Evolutionary conservation across 2,797 vertebrate species (phyloP).

Genomic region (Perdix hodgsoniae): DNA sequence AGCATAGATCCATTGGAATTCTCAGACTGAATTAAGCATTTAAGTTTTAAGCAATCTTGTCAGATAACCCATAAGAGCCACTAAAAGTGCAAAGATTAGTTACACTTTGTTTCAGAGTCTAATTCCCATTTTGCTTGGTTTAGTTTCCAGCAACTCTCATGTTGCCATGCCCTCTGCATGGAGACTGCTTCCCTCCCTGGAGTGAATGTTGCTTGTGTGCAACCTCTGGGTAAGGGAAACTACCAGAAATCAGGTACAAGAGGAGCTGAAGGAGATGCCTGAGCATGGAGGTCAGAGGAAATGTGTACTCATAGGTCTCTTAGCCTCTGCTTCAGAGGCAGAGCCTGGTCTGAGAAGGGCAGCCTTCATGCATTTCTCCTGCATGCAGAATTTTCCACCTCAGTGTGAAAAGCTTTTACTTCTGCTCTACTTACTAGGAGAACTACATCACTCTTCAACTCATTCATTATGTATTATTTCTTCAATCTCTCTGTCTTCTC

Average conservation of each 20-base stretch:
- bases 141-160: not conserved
- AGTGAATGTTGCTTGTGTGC: not conserved
- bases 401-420: not conserved
- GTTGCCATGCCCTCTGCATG: not conserved
- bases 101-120: not conserved
- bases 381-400: not conserved
- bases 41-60: not conserved
- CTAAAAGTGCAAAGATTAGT: not conserved
- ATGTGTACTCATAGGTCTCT: not conserved
- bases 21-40: not conserved
- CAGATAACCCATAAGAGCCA: not conserved
- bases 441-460: not conserved
- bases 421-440: conserved; percentile 1
- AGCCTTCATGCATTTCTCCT: not conserved
- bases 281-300: not conserved
- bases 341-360: accelerated
- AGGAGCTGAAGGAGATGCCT: not conserved
- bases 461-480: not conserved
- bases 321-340: not conserved
- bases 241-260: not conserved
- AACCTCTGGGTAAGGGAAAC: not conserved
- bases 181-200: not conserved
- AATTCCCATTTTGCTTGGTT: not conserved
- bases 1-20: not conserved
- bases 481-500: not conserved